Evolutionary conservation across 1,140 invertebrate genomes (phyloP).

Genomic region (Mya arenaria): DNA sequence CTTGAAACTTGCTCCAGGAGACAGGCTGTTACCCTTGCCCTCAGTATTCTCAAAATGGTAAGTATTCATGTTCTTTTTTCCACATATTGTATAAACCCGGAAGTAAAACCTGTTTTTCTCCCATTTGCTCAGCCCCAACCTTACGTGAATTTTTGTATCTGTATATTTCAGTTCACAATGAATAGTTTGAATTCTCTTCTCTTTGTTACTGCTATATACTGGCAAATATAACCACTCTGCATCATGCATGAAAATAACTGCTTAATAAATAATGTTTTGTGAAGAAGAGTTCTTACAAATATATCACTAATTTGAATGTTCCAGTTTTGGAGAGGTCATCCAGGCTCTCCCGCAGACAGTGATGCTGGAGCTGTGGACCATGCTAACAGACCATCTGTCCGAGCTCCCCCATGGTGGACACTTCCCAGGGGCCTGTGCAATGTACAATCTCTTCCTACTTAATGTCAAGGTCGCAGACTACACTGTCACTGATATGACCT

Average conservation of each 20-base stretch:
- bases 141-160: too few species aligned
- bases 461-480: constrained; percentile 50
- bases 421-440: constrained; percentile 30
- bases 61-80: background rate
- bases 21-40: background rate
- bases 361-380: constrained; percentile 35
- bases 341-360: constrained; percentile 41
- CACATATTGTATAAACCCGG: too few species aligned
- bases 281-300: too few species aligned
- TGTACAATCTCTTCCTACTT: constrained; percentile 33
- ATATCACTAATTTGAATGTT: background rate
- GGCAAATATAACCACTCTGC: too few species aligned
- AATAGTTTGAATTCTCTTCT: too few species aligned
- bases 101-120: too few species aligned
- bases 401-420: constrained; percentile 2
- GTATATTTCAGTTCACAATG: too few species aligned
- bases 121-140: too few species aligned
- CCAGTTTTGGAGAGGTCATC: constrained; percentile 26
- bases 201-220: too few species aligned
- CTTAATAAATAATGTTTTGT: too few species aligned
- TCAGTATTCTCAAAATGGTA: constrained; percentile 20
- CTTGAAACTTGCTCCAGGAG: background rate
- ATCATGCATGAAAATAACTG: too few species aligned
- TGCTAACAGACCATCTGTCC: background rate
- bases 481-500: constrained; percentile 40